Conservation (phyloP, 2,113 vertebrate species). For the Oreotrochilus melanogaster region DNA sequence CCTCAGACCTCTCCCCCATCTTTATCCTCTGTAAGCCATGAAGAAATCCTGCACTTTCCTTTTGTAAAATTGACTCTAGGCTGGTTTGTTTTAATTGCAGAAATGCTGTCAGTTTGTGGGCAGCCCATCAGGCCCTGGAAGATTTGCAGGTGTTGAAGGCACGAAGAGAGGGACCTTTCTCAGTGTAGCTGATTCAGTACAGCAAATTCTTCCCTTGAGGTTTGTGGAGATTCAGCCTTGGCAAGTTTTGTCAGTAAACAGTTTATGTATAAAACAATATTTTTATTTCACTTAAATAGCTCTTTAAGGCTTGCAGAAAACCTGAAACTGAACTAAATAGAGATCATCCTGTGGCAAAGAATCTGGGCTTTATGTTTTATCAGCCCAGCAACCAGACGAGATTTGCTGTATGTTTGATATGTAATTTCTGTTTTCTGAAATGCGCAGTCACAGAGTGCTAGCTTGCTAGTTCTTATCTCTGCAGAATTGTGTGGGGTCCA, state of each 20-base stretch:
- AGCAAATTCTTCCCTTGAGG: not conserved
- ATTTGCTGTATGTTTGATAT: not conserved
- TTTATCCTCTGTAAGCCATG: not conserved
- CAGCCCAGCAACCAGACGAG: not conserved
- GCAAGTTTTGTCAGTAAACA: constrained; percentile 24
- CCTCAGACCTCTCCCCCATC: not conserved
- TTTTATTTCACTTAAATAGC: constrained; percentile 26
- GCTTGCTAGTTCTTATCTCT: not conserved
- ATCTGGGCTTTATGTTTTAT: not conserved
- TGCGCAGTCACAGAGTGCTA: not conserved
- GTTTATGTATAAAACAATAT: constrained; percentile 47
- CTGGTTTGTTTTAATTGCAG: constrained; percentile 45
- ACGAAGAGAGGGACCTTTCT: constrained; percentile 51
- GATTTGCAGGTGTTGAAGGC: constrained; percentile 17
- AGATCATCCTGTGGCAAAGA: constrained; percentile 16
- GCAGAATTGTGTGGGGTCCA: not conserved
- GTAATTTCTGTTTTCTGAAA: not conserved
- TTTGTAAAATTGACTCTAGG: not conserved
- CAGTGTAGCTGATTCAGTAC: not conserved
- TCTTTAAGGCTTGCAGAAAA: constrained; percentile 61
- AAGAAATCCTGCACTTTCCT: not conserved
- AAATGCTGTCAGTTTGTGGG: not conserved
- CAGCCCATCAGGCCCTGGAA: not conserved
- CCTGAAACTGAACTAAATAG: not conserved
- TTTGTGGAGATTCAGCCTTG: constrained; percentile 13